Evolutionary conservation across 1,140 invertebrate genomes (phyloP).

Genomic region (Microvelia longipes): DNA sequence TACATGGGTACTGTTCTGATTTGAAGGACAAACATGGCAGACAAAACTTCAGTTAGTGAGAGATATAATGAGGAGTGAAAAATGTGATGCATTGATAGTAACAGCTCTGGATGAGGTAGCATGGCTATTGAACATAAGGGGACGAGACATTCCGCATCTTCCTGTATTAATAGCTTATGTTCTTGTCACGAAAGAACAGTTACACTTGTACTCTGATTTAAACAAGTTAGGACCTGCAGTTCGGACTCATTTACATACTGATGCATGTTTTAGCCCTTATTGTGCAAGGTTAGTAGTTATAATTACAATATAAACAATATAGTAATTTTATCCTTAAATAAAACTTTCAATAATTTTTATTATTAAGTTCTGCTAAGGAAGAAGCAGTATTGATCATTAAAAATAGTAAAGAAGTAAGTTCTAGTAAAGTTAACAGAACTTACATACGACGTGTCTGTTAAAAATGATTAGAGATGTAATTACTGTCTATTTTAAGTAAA

Average conservation of each 20-base stretch:
- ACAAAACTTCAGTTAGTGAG: slow-evolving; percentile 54
- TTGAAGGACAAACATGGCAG: slow-evolving; percentile 52
- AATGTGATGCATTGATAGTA: slow-evolving; percentile 62
- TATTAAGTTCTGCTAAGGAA: no score
- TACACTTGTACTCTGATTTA: slow-evolving; percentile 45
- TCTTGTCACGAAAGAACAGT: slow-evolving; percentile 44
- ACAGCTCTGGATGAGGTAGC: slow-evolving; percentile 84
- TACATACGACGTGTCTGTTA: no score
- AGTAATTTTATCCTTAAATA: no score
- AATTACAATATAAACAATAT: no score
- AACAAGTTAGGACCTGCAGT: slow-evolving; percentile 39
- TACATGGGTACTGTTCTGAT: no score
- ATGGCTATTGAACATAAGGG: slow-evolving; percentile 89
- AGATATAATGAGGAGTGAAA: slow-evolving; percentile 42
- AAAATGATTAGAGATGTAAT: no score
- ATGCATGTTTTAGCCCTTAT: slow-evolving; percentile 41
- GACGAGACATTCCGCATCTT: slow-evolving; percentile 72
- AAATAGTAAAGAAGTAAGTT: no score
- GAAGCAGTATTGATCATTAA: no score
- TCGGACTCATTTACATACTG: slow-evolving; percentile 38
- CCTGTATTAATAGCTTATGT: slow-evolving; percentile 70
- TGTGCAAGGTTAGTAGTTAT: slow-evolving; percentile 51
- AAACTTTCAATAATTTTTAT: no score
- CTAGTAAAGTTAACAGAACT: no score
- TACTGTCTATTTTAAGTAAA: no score